Conservation (phyloP, 2,113 vertebrate genomes). For the Oreochromis aureus region DNA sequence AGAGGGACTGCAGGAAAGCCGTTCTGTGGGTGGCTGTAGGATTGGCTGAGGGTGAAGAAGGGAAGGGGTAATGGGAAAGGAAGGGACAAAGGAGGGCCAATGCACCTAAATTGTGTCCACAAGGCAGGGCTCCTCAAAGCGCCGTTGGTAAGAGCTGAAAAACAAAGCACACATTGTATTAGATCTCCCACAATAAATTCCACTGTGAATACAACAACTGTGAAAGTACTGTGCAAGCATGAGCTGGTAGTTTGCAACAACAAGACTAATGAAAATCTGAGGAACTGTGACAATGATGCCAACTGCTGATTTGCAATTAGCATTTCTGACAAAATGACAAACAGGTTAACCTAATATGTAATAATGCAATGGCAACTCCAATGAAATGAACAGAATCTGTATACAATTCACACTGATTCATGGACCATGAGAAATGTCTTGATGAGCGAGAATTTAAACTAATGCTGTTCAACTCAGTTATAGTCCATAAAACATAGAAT, state of each 20-base stretch:
- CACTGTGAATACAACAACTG: background rate
- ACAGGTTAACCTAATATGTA: background rate
- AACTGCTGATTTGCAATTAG: background rate
- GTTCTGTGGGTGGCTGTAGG: slow-evolving; percentile 16
- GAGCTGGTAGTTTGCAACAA: slow-evolving; percentile 25
- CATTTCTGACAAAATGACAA: background rate
- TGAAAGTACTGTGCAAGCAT: background rate
- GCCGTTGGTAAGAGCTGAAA: slow-evolving; percentile 49
- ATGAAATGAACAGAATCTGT: background rate
- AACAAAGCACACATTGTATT: slow-evolving; percentile 25
- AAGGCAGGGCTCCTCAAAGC: slow-evolving; percentile 46
- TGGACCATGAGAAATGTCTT: background rate
- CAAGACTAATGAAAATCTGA: background rate
- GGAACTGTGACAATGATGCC: background rate
- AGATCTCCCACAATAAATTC: slow-evolving; percentile 13
- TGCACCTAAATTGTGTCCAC: slow-evolving; percentile 33
- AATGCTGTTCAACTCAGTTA: background rate
- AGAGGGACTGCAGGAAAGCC: slow-evolving; percentile 3
- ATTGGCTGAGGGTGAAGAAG: slow-evolving; percentile 27
- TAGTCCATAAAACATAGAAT: background rate
- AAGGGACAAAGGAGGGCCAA: slow-evolving; percentile 25
- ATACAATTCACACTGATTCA: background rate
- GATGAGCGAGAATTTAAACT: background rate
- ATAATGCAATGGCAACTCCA: background rate
- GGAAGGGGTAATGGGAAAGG: slow-evolving; percentile 16